Percentiles rank a stretch among this genome's conserved stretches.
These are phyloP conservation scores for Greenwoodochromis staneri DNA, from an alignment of 2,113 vertebrate species.

Conservation along the genomic window DNA sequence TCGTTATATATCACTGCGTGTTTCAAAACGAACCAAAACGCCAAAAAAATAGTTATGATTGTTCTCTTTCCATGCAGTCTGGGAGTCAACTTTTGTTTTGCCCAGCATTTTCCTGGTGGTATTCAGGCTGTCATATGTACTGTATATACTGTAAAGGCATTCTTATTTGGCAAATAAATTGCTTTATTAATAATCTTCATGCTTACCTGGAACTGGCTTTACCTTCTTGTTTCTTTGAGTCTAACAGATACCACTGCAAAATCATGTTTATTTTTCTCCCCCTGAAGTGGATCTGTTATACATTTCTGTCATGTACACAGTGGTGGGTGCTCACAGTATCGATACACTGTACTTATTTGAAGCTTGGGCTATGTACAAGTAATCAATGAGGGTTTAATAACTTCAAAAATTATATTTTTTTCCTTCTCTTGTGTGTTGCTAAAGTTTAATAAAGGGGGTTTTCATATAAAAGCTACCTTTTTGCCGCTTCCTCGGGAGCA, in stretches of 20 bases:
- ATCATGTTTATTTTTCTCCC: not conserved
- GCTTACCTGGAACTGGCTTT: not conserved
- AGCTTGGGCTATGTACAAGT: not conserved
- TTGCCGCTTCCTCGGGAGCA: not conserved
- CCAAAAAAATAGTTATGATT: conserved; percentile 21
- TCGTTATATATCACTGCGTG: conserved; percentile 49
- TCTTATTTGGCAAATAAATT: conserved; percentile 69
- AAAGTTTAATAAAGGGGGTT: not conserved
- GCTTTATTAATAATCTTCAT: conserved; percentile 56
- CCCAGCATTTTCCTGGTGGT: conserved; percentile 55
- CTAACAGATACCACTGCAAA: not conserved
- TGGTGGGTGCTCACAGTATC: not conserved
- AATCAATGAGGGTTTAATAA: not conserved
- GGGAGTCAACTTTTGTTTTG: conserved; percentile 52
- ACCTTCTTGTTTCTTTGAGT: not conserved
- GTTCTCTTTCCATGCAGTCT: conserved; percentile 56
- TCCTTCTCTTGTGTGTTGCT: not conserved
- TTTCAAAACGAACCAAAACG: not conserved
- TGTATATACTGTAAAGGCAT: conserved; percentile 70
- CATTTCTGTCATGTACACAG: not conserved
- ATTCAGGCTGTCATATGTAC: conserved; percentile 60
- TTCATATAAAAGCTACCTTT: not conserved
- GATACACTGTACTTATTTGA: not conserved
- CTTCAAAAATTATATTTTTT: too few relatives aligned
- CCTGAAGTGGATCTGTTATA: not conserved